A percentile compares a stretch with the other conserved stretches of the same genome.
These are phyloP conservation scores for Rotaria sp. DNA, from an alignment of 2,888 invertebrate species.

Conservation along the genomic window DNA sequence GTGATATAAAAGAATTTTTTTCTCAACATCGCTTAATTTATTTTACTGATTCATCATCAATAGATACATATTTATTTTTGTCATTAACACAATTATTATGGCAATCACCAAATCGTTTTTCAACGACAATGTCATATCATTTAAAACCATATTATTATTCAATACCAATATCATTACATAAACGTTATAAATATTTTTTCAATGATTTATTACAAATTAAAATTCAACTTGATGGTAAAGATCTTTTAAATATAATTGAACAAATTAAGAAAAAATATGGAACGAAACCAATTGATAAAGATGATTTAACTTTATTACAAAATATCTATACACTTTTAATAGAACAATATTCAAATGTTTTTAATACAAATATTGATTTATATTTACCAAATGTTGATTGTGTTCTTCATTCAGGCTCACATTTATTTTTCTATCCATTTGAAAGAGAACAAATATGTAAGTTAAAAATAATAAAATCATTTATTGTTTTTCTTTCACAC, in stretches of 20 bases:
- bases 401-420: slow-evolving; percentile 8
- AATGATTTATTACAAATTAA: slow-evolving; percentile 33
- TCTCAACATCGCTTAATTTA: background rate
- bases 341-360: slow-evolving; percentile 9
- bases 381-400: slow-evolving; percentile 34
- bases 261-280: slow-evolving; percentile 31
- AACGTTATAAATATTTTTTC: slow-evolving; percentile 32
- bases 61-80: background rate
- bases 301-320: slow-evolving; percentile 36
- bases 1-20: background rate
- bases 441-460: slow-evolving; percentile 1
- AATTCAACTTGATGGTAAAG: slow-evolving; percentile 23
- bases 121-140: background rate
- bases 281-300: slow-evolving; percentile 29
- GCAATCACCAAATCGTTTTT: background rate
- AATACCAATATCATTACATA: slow-evolving; percentile 28
- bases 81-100: slow-evolving; percentile 14
- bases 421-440: slow-evolving; percentile 1
- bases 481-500: background rate
- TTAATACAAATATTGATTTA: slow-evolving; percentile 22
- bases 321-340: slow-evolving; percentile 37
- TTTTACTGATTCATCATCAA: background rate
- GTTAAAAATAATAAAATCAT: background rate
- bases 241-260: slow-evolving; percentile 33
- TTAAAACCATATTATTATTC: slow-evolving; percentile 37